Evolutionary conservation across 2,888 invertebrate genomes (phyloP).

Genomic region (Eilema depressum): DNA sequence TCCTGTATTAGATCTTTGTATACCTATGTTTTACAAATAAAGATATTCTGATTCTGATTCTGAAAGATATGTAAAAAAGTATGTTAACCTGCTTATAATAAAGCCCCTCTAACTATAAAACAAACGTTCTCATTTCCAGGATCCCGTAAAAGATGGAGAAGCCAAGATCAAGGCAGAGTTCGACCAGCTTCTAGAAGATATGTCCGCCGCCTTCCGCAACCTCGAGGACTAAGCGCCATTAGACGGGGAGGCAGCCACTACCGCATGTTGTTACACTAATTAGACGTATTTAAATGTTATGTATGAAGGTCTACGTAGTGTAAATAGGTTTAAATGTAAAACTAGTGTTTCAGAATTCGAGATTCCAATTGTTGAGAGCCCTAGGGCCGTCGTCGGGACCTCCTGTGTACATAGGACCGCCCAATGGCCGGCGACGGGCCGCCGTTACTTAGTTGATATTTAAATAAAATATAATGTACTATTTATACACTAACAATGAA

Average conservation of each 20-base stretch:
- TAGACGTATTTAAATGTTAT: conserved; percentile 62
- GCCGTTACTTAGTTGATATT: conserved; percentile 65
- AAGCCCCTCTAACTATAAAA: neutral
- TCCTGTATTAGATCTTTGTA: no score
- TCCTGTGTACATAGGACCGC: conserved; percentile 58
- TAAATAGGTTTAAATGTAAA: conserved; percentile 63
- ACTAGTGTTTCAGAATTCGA: conserved; percentile 64
- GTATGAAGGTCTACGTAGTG: conserved; percentile 59
- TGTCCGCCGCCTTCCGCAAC: conserved; percentile 99
- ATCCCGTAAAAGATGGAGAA: conserved; percentile 99
- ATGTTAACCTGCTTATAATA: no score
- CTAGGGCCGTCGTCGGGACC: conserved; percentile 12
- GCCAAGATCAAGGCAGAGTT: conserved; percentile 98
- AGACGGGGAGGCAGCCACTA: neutral
- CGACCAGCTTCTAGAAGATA: conserved; percentile 98
- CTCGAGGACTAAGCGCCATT: conserved; percentile 94
- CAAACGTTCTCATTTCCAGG: conserved; percentile 84
- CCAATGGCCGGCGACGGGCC: conserved; percentile 24
- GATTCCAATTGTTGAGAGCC: conserved; percentile 65
- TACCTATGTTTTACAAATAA: no score
- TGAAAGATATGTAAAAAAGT: no score
- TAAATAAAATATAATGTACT: conserved; percentile 66
- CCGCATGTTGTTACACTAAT: conserved; percentile 57
- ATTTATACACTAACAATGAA: conserved; percentile 72
- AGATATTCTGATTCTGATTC: no score